These are phyloP conservation scores for Chloebia gouldiae DNA, from an alignment of 2,113 vertebrate genomes.

Conservation along the genomic window DNA sequence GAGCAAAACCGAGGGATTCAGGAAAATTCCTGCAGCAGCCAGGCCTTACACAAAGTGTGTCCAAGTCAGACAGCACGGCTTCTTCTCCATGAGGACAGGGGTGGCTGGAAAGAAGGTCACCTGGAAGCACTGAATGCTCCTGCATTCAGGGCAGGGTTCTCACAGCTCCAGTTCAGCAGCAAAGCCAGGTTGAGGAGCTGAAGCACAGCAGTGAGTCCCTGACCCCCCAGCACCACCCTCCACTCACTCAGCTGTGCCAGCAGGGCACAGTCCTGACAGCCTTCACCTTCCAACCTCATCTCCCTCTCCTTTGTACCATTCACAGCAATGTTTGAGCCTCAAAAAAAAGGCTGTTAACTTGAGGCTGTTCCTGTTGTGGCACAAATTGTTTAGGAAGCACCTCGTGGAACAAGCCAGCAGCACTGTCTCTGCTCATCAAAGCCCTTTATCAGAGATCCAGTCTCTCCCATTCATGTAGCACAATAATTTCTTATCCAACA, in stretches of 20 bases:
- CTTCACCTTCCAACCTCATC: not conserved
- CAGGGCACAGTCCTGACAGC: not conserved
- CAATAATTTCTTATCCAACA: not conserved
- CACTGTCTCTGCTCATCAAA: not conserved
- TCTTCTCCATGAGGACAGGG: not conserved
- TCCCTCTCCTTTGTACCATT: fast-evolving
- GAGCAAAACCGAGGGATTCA: not conserved
- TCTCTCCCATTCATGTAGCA: not conserved
- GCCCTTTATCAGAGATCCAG: not conserved
- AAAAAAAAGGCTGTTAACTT: not conserved
- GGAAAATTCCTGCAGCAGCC: not conserved
- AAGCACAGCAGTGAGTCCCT: fast-evolving
- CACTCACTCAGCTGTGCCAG: not conserved
- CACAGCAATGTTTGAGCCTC: not conserved
- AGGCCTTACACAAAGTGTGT: too few species aligned
- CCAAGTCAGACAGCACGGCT: not conserved
- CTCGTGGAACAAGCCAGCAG: not conserved
- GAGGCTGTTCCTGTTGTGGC: not conserved
- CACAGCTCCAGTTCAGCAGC: not conserved
- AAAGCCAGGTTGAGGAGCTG: not conserved
- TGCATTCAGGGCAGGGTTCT: not conserved
- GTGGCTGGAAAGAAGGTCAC: not conserved
- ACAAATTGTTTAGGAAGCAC: not conserved
- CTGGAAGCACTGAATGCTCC: not conserved
- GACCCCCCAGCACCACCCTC: not conserved